A percentile compares a stretch with the other conserved stretches of the same genome.
Evolutionary conservation across 1,140 invertebrate species (phyloP).

Genomic region (Caenorhabditis inopinata): DNA sequence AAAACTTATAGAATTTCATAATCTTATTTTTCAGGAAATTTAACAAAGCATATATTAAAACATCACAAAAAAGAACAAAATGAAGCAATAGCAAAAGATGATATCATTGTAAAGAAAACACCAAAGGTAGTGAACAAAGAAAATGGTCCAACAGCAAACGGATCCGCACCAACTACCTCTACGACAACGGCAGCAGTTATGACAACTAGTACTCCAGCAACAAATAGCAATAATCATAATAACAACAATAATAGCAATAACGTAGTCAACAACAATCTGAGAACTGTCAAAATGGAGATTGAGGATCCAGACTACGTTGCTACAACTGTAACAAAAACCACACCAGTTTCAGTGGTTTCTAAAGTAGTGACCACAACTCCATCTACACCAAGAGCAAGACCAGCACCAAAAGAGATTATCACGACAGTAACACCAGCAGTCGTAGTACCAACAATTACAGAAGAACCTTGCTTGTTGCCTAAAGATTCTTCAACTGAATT

Average conservation of each 20-base stretch:
- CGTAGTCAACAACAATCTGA: background rate
- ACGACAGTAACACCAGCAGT: background rate
- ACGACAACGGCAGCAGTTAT: constrained; percentile 57
- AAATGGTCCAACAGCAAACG: constrained; percentile 8
- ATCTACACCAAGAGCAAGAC: background rate
- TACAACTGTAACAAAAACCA: background rate
- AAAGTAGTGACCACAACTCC: background rate
- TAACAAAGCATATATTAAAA: constrained; percentile 65
- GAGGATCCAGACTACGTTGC: background rate
- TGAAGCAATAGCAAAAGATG: constrained; percentile 64
- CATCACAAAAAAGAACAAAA: constrained; percentile 65
- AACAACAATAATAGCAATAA: background rate
- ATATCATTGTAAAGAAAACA: constrained; percentile 65
- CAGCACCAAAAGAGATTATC: background rate
- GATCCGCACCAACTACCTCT: constrained; percentile 62
- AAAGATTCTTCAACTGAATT: background rate
- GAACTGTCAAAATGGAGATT: background rate
- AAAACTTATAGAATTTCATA: background rate
- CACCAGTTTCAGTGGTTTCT: background rate
- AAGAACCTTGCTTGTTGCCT: background rate
- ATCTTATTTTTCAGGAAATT: constrained; percentile 57
- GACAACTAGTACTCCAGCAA: background rate
- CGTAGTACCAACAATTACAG: background rate
- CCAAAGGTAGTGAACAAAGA: constrained; percentile 59
- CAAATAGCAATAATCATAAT: background rate